A percentile compares a stretch with the other conserved stretches of the same genome.
These are phyloP conservation scores for Gallinago solitaria DNA, from an alignment of 2,797 vertebrate genomes.

Conservation along the genomic window DNA sequence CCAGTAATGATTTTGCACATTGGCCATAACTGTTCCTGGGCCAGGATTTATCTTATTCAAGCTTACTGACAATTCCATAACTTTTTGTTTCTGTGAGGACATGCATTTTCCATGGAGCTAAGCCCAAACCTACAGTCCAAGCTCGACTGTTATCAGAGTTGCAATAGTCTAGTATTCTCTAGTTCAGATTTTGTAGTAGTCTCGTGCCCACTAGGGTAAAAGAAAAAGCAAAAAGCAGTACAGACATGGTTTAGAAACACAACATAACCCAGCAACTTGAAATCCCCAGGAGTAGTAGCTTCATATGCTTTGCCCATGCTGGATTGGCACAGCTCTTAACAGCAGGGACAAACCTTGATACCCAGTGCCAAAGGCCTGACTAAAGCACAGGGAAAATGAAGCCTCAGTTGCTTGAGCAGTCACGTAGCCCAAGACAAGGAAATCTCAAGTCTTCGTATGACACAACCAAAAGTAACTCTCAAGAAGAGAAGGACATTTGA, in stretches of 20 bases:
- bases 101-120: not conserved
- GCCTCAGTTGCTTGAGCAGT: not conserved
- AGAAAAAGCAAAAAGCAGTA: not conserved
- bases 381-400: not conserved
- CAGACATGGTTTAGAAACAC: not conserved
- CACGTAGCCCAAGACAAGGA: not conserved
- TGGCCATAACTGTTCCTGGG: not conserved
- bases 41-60: rapidly evolving
- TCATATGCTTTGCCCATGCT: not conserved
- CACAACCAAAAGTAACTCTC: not conserved
- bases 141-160: not conserved
- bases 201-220: not conserved
- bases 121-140: not conserved
- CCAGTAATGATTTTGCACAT: not conserved
- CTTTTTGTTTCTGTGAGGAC: not conserved
- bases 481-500: not conserved
- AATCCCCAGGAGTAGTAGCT: not conserved
- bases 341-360: not conserved
- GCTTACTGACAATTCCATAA: not conserved
- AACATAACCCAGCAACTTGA: not conserved
- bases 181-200: not conserved
- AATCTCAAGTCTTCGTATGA: not conserved
- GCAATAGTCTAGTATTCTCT: not conserved
- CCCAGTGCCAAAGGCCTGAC: not conserved
- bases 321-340: not conserved